Conservation (phyloP, 1,140 invertebrate species). For the Drosophila funebris region DNA sequence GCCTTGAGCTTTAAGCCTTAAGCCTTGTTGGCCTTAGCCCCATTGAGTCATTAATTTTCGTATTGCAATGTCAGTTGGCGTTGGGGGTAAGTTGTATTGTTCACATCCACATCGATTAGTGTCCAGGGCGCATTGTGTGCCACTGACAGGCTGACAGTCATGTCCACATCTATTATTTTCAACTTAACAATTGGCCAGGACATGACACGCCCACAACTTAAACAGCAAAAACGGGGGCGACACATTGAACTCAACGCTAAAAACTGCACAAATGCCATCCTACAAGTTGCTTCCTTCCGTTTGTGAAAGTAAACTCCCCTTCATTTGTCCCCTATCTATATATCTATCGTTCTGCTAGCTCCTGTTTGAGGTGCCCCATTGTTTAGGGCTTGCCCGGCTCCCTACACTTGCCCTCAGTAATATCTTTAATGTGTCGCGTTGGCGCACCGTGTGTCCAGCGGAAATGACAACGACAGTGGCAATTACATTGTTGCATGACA, state of each 20-base stretch:
- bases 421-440: constrained; percentile 69
- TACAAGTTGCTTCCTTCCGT: constrained; percentile 79
- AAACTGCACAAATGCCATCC: constrained; percentile 76
- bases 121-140: constrained; percentile 58
- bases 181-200: constrained; percentile 76
- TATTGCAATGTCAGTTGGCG: constrained; percentile 42
- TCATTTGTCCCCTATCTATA: background rate
- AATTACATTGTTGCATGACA: constrained; percentile 84
- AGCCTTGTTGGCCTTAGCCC: constrained; percentile 21
- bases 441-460: constrained; percentile 75
- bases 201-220: constrained; percentile 47
- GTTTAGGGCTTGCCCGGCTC: constrained; percentile 17
- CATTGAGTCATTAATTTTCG: constrained; percentile 77
- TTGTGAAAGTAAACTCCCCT: constrained; percentile 36
- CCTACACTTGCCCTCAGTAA: constrained; percentile 42
- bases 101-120: constrained; percentile 69
- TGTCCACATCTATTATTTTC: constrained; percentile 80
- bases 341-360: background rate
- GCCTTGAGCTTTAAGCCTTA: background rate
- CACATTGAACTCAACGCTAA: constrained; percentile 59
- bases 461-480: constrained; percentile 83
- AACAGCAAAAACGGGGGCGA: constrained; percentile 33
- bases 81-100: constrained; percentile 58
- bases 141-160: constrained; percentile 70
- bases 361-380: constrained; percentile 15